Evolutionary conservation across 1,140 invertebrate species (phyloP).

Genomic region (Lutraria rhynchaena): DNA sequence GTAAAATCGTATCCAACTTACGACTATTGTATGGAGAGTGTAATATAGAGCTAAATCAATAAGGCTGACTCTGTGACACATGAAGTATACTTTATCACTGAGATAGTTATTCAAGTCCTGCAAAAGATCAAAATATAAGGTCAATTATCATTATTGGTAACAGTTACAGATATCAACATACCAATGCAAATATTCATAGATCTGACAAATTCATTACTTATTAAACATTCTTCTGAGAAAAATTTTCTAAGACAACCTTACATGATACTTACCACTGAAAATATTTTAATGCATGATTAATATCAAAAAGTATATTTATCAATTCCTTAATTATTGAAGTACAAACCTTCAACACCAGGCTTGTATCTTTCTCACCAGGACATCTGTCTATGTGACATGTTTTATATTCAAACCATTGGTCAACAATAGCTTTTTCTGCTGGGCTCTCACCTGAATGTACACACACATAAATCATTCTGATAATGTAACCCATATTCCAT

Average conservation of each 20-base stretch:
- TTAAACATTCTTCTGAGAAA: too few species aligned
- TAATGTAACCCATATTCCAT: too few species aligned
- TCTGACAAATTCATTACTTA: too few species aligned
- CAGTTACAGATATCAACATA: too few species aligned
- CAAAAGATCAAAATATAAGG: constrained; percentile 24
- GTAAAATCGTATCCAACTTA: constrained; percentile 62
- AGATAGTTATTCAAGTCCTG: constrained; percentile 74
- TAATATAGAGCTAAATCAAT: constrained; percentile 71
- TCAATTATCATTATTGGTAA: too few species aligned
- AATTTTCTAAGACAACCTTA: too few species aligned
- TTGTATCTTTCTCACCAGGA: constrained; percentile 57
- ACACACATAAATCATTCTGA: too few species aligned
- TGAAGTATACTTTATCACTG: constrained; percentile 70
- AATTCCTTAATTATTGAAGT: too few species aligned
- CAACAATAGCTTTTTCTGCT: constrained; percentile 68
- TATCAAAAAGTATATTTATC: too few species aligned
- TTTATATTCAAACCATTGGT: constrained; percentile 74
- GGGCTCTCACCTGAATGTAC: constrained; percentile 55
- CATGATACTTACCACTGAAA: too few species aligned
- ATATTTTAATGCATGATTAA: too few species aligned
- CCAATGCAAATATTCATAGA: too few species aligned
- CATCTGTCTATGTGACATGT: constrained; percentile 65
- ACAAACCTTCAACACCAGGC: constrained; percentile 21
- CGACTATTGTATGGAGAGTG: constrained; percentile 64
- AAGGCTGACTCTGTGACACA: constrained; percentile 63